Evolutionary conservation across 1,140 invertebrate genomes (phyloP).

Genomic region (Cataglyphis hispanica): DNA sequence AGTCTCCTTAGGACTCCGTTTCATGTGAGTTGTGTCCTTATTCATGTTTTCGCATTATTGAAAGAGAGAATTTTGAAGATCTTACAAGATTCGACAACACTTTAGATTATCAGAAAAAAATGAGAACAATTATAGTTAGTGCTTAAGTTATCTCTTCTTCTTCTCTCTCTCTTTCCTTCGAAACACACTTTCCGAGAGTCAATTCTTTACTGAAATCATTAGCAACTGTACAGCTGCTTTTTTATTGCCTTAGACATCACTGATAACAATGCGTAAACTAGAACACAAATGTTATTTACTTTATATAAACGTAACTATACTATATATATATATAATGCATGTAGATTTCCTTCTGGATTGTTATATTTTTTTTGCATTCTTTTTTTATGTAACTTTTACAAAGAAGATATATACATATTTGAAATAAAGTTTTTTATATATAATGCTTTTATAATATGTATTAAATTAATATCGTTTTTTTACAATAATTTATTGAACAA

Average conservation of each 20-base stretch:
- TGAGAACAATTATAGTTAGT: not conserved
- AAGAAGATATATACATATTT: too few relatives aligned
- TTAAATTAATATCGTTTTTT: too few relatives aligned
- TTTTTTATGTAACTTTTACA: too few relatives aligned
- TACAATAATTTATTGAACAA: too few relatives aligned
- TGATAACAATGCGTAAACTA: constrained; percentile 26
- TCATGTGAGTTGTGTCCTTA: constrained; percentile 15
- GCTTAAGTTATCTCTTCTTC: not conserved
- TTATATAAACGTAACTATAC: not conserved
- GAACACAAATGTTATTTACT: not conserved
- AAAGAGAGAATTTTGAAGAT: not conserved
- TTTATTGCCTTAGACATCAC: not conserved
- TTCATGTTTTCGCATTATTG: not conserved
- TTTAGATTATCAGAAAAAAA: not conserved
- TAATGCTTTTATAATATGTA: too few relatives aligned
- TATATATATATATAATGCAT: not conserved
- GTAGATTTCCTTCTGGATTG: not conserved
- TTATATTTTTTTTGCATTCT: too few relatives aligned
- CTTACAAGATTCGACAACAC: not conserved
- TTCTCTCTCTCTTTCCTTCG: not conserved
- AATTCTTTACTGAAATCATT: constrained; percentile 3
- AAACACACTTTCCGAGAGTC: constrained; percentile 10
- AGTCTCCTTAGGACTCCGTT: constrained; percentile 50
- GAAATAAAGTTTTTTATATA: too few relatives aligned
- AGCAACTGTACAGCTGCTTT: not conserved